Percentiles rank a stretch among this genome's conserved stretches.
These are phyloP conservation scores for Meandrusa payeni DNA, from an alignment of 2,888 invertebrate genomes.

Conservation along the genomic window DNA sequence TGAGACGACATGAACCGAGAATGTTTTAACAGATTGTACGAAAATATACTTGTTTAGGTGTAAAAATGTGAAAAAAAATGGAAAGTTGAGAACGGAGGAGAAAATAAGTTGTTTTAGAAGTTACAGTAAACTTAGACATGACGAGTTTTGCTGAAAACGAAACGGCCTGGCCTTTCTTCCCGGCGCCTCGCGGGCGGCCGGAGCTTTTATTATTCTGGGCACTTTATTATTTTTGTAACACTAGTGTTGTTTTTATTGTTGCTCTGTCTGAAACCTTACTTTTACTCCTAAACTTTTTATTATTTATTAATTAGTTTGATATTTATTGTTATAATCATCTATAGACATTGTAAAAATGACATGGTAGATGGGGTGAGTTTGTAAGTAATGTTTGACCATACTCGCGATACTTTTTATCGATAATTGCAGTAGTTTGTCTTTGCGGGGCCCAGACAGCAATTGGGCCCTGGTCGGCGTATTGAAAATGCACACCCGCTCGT, in stretches of 20 bases:
- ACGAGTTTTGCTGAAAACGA: constrained; percentile 40
- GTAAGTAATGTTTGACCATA: not conserved
- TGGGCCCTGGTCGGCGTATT: constrained; percentile 51
- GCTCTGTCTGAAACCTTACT: no score
- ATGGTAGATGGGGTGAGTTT: no score
- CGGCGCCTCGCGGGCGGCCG: constrained; percentile 58
- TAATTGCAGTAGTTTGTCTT: constrained; percentile 32
- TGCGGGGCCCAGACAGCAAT: constrained; percentile 30
- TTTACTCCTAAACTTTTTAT: no score
- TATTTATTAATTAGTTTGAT: constrained; percentile 14
- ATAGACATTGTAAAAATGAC: no score
- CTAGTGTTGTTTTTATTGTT: constrained; percentile 61
- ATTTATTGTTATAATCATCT: no score
- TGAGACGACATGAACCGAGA: not conserved
- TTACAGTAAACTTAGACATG: constrained; percentile 60
- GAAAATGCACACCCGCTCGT: constrained; percentile 73
- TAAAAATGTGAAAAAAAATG: constrained; percentile 43
- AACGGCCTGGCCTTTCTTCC: constrained; percentile 37
- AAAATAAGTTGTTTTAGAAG: constrained; percentile 46
- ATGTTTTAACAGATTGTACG: not conserved
- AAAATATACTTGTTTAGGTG: constrained; percentile 42
- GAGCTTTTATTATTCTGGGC: constrained; percentile 53
- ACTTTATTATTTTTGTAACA: constrained; percentile 67
- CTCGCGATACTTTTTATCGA: constrained; percentile 5
- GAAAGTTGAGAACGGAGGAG: constrained; percentile 49